Evolutionary conservation across 37 sponge, comb jelly and placozoan genomes (phyloP), one percentile per base, ranked within the genome.

Genomic region (Dysidea cf. avara): DNA sequence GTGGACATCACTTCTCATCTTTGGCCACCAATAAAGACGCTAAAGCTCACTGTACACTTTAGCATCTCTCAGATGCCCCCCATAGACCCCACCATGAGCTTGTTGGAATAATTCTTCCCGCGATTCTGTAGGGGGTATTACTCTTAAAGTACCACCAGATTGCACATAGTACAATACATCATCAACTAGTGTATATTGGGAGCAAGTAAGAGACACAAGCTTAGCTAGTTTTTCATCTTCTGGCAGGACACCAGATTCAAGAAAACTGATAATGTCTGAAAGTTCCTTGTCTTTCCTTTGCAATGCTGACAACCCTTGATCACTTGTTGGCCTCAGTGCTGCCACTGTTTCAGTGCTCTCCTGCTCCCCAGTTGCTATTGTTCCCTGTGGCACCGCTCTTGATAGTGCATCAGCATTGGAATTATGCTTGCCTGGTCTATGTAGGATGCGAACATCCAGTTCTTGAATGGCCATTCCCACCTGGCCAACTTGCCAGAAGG

Each of bases 401-500:
- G 79, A 78, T 14, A 78, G 54, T 20, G 79, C 81, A 52, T 79
- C 81, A n/a, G 76, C 87, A 1, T 74, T 75, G 26, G 7, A 52
- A 47, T 86, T 86, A 14, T 43, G 35, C 25, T 53, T 36, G 1
- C 87, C 87, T 20, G 87, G 51, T 1, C 70, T 57, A 28, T 80
- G 52, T 17, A 28, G 16, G 24, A 77, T 77, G 30, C 12, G 35
- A 4, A 74, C 14, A 60, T 80, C 60, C 51, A 78, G 13, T 33
- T 74, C 80, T 34, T 80, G 81, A 5, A 86, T 20, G 21, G 66
- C 67, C 76, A 80, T n/a, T 14, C 78, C 81, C 81, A 86, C 36
- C 87, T 43, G 0, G 85, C 85, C 0, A 75, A 25, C 56, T 83
- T 83, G 14, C 71, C 83, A 20, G 83, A 75, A 20, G 83, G 83